Base-by-base conservation (phyloP, 1,140 invertebrate genomes). In the Heliconius eleuchia region DNA sequence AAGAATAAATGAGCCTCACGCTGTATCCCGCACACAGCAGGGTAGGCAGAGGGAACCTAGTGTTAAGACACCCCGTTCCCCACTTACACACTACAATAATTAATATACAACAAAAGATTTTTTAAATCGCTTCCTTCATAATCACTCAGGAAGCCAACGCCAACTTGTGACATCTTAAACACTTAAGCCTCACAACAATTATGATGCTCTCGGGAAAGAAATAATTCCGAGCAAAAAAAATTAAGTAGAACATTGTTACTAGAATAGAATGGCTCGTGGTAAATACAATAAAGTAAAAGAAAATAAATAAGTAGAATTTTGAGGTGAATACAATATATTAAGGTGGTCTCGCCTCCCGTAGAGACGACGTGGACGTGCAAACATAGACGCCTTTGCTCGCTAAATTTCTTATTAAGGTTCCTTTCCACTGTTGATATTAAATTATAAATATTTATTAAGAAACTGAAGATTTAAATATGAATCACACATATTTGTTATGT, bases 321-420 rank as follows among this genome's bases (percentile, higher is more conserved):
- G 71, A 75, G 75, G 66, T 39, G 39, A 76, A 88, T 87, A 85
- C 84, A 84, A 70, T 46, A 77, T 78, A 50, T 11, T 42, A 52
- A 71, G 76, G 70, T 88, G 90, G 91, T 89, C 86, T 84, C 77
- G 84, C 87, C 89, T 87, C 91, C 92, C 88, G 91, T 82, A 85
- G 91, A 55, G 91, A 77, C 71, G 60, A 77, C 81, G 91, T 82
- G 84, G 87, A 93, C 92, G 90, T 91, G 92, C 83, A 87, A 92
- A 93, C 92, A 92, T 84, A 81, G 83, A 74, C 86, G 83, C 88
- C 87, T 86, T 78, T 82, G 80, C 83, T 86, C 85, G 88, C 87
- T 84, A 88, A 93, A 90, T 83, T 86, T 77, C 55, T 60, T 74
- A 70, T 86, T 89, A 90, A 88, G 84, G 87, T 82, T n/a, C 75